Percentiles rank a stretch among this genome's conserved stretches.
phyloP scores from a whole-genome alignment of 2,113 vertebrate genomes.

The Chascanopsetta lugubris region DNA sequence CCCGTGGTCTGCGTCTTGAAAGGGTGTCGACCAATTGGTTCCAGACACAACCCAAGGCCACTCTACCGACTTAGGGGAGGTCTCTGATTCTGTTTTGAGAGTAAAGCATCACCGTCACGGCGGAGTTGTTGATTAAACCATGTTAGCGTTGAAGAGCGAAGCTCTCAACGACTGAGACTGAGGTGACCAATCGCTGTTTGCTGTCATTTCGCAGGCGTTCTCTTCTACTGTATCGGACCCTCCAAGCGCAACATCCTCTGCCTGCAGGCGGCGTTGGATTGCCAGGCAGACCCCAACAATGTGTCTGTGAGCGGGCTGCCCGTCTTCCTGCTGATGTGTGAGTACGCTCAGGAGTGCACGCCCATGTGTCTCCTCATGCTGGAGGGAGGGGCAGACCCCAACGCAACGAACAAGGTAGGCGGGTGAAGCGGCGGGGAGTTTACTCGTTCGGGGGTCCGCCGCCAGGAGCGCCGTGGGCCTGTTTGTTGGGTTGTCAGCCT shows the following conservation, averaged over 20 bases:
- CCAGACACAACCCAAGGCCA: too few species aligned
- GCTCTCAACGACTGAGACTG: background rate
- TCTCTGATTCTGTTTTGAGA: too few species aligned
- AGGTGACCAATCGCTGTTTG: background rate
- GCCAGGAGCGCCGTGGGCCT: background rate
- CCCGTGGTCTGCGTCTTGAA: too few species aligned
- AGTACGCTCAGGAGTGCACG: conserved; percentile 81
- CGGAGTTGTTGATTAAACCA: too few species aligned
- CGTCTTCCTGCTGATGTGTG: conserved; percentile 88
- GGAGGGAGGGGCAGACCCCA: conserved; percentile 87
- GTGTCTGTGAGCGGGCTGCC: conserved; percentile 79
- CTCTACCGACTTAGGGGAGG: too few species aligned
- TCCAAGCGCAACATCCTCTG: conserved; percentile 87
- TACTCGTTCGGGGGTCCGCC: background rate
- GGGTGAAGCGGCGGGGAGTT: background rate
- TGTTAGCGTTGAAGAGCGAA: background rate
- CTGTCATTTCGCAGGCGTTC: conserved; percentile 80
- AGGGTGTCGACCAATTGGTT: too few species aligned
- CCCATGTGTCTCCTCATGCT: conserved; percentile 85
- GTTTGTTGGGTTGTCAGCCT: background rate
- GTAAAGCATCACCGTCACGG: too few species aligned
- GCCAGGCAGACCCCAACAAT: conserved; percentile 89
- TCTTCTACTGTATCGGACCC: conserved; percentile 91
- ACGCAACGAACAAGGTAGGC: conserved; percentile 79
- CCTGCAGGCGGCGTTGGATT: conserved; percentile 81